phyloP scores from a whole-genome alignment of 64 coral and sea anemone genomes.

The Stichodactyla helianthus region DNA sequence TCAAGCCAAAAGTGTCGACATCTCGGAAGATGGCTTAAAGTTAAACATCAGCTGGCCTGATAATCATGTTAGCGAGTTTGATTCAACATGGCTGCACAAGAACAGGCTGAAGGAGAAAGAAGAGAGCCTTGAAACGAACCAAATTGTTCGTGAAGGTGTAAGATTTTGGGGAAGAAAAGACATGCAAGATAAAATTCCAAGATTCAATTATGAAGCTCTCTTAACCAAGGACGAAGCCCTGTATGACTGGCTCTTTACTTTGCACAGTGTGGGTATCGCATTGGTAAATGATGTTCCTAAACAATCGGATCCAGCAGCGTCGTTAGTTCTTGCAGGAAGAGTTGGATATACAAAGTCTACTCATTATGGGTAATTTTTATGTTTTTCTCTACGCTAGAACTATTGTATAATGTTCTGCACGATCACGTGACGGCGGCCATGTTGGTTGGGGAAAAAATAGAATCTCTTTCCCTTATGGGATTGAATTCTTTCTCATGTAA shows the following conservation, averaged over 20 bases:
- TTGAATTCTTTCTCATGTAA: no score
- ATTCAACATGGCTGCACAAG: conserved; percentile 51
- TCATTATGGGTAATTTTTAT: conserved; percentile 64
- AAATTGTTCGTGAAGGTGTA: conserved; percentile 34
- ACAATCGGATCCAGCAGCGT: not conserved
- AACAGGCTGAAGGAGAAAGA: conserved; percentile 29
- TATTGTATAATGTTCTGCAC: no score
- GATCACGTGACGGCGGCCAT: no score
- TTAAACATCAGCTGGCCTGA: conserved; percentile 61
- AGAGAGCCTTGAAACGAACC: not conserved
- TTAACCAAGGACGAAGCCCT: conserved; percentile 39
- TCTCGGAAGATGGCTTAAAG: conserved; percentile 33
- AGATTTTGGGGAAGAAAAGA: conserved; percentile 24
- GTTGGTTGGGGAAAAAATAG: no score
- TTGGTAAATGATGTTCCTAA: conserved; percentile 30
- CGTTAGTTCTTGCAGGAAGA: not conserved
- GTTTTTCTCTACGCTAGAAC: not conserved
- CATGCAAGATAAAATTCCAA: conserved; percentile 48
- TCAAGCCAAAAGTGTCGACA: conserved; percentile 16
- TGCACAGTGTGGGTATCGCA: conserved; percentile 50
- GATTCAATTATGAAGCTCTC: conserved; percentile 31
- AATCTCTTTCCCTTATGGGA: no score
- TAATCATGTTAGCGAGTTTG: conserved; percentile 50
- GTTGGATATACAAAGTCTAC: conserved; percentile 59
- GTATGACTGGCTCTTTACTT: conserved; percentile 53